Conservation (phyloP, 2,113 vertebrate genomes). For the Oxyura jamaicensis region DNA sequence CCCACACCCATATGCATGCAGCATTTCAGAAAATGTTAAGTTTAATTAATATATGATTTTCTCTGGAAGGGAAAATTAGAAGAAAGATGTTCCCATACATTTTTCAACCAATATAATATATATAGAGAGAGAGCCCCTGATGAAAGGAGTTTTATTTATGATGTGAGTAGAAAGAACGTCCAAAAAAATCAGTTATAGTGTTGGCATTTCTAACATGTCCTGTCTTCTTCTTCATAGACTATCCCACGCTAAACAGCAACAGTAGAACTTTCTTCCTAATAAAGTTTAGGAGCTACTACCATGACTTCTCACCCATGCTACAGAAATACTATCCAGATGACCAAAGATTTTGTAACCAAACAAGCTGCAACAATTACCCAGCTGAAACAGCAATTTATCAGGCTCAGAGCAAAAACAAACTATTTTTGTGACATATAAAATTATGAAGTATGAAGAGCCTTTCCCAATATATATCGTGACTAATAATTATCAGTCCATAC, state of each 20-base stretch:
- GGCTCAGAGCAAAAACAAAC: constrained; percentile 1
- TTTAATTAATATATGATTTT: not conserved
- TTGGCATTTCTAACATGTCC: not conserved
- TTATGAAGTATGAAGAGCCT: constrained; percentile 23
- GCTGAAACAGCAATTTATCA: constrained; percentile 50
- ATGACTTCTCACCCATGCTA: not conserved
- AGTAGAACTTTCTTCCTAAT: constrained; percentile 41
- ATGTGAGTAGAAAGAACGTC: not conserved
- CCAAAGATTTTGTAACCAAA: constrained; percentile 58
- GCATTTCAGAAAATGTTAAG: not conserved
- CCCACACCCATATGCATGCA: not conserved
- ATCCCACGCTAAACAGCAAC: not conserved
- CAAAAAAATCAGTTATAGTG: not conserved
- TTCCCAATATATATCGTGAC: constrained; percentile 39
- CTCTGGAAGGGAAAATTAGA: not conserved
- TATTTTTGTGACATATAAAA: constrained; percentile 17
- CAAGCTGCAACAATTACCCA: constrained; percentile 59
- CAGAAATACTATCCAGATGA: constrained; percentile 38
- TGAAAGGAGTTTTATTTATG: not conserved
- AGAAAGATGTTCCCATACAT: not conserved
- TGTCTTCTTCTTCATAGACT: not conserved
- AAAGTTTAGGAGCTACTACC: constrained; percentile 21
- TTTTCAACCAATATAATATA: not conserved
- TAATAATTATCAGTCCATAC: constrained; percentile 38
- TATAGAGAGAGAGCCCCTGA: not conserved